Base-by-base conservation (phyloP, 2,113 vertebrate genomes). In the Megaceryle maxima region DNA sequence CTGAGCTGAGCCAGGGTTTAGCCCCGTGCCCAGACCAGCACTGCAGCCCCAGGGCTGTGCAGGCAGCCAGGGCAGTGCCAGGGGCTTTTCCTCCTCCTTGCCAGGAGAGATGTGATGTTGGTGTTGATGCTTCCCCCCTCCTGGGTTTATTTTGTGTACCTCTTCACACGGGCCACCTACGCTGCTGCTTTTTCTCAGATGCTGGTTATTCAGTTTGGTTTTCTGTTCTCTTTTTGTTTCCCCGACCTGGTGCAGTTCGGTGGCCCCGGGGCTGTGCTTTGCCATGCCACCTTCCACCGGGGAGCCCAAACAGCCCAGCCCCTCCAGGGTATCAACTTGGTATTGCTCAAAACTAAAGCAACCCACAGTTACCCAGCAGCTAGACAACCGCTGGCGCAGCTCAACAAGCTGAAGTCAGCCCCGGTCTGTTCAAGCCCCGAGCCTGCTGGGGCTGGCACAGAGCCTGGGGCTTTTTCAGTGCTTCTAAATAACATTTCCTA, bases 251-350 rank as follows among this genome's bases (percentile, higher is more conserved):
- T 86, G 80, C 33, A 39, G 13, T 79, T 16, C 1, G 3, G 39
- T 68, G 53, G 39, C 85, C 88, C 31, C 1, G 2, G 29, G 85
- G 29, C 53, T 56, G 43, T 9, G 3, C 33, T 68, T 8, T 31
- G 74, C 78, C 6, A 0, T 3, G 20, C 11, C 64, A 21, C 75
- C 55, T 82, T 82, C 67, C 7, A 1, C 76, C 16, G 20, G 51
- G n/a, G 57, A 68, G n/a, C 83, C 3, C 1, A n/a, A 57, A 26
- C 0, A 0, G 39, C n/a, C 0, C 0, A 35, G 57, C 59, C 1
- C 26, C 33, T 39, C 43, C 51, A 20, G 50, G 67, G 12, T 13
- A 22, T 19, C 2, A 1, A 9, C 29, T 78, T 3, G 0, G 16
- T 37, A 5, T 51, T 9, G 0, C 92, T 72, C 53, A 19, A 11